phyloP scores from a whole-genome alignment of 2,113 vertebrate species.

The Elaphurus davidianus region DNA sequence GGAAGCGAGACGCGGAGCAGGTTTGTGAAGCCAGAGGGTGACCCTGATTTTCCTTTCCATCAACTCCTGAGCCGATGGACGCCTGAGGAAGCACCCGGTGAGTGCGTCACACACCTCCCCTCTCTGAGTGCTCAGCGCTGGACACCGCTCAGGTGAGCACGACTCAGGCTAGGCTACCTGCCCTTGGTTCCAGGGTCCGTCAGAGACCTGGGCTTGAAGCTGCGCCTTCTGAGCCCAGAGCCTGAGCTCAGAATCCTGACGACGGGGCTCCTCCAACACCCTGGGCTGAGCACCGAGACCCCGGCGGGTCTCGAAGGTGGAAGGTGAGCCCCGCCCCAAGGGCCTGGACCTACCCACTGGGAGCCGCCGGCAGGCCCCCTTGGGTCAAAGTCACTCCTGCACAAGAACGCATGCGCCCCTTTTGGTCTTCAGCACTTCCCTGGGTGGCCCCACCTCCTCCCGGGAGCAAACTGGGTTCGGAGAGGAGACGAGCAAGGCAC shows the following conservation, averaged over 20 bases:
- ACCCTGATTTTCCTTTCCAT: background rate
- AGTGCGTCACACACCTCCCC: background rate
- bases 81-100: fast-evolving
- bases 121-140: too few species aligned
- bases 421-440: background rate
- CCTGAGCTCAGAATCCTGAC: background rate
- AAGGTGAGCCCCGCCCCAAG: fast-evolving
- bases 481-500: background rate
- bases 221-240: background rate
- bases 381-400: background rate
- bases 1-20: background rate
- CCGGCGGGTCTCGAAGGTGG: fast-evolving
- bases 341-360: background rate
- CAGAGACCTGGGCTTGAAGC: background rate
- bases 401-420: fast-evolving
- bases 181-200: fast-evolving
- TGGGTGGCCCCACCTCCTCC: background rate
- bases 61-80: fast-evolving
- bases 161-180: background rate
- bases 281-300: background rate
- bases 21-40: background rate
- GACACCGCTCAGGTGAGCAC: background rate
- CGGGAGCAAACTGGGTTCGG: background rate
- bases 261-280: fast-evolving
- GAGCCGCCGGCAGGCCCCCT: background rate